Base-by-base conservation (phyloP, 2,888 invertebrate species). In the Cantharis lateralis region DNA sequence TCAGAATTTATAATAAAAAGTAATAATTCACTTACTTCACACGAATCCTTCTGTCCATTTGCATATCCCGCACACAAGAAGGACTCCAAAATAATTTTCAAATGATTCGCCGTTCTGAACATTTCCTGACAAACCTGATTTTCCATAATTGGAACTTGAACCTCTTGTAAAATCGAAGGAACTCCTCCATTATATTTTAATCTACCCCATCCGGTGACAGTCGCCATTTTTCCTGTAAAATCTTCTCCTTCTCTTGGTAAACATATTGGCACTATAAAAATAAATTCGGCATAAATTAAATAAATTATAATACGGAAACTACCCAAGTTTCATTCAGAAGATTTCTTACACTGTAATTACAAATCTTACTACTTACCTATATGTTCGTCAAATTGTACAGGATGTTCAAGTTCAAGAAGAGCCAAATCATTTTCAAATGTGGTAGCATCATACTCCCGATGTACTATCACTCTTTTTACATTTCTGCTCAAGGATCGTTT, bases 341-440 rank as follows among this genome's bases (percentile, higher is more conserved):
- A 32, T 32, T 13, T 4, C 4, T 13, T n/a, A n/a, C 3, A 4
- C 7, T 48, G n/a, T 48, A 48, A 48, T 48, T n/a, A n/a, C 0
- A 48, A n/a, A n/a, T 48, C n/a, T 48, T 1, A 7, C 5, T n/a
- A 86, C 89, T 90, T 87, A 93, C 94, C 92, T 80, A 97, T 96
- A 87, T 97, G 96, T 20, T 93, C 92, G 85, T 96, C 96, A 85
- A 94, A 96, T 80, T 93, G 92, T 10, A 97, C 91, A 0, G 96
- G 93, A 9, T 93, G 91, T 79, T 97, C 97, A 80, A 98, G 87
- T 85, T 97, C 97, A 70, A 97, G 87, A 20, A 98, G 87, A 0
- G 97, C 97, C 82, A 97, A 89, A 87, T 98, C 97, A 84, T 97
- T 97, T 85, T 97, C 97, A 84, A 97, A 97, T 0, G 97, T 97